These are phyloP conservation scores for Creontiades dilutus DNA, from an alignment of 2,888 invertebrate species.

Conservation along the genomic window DNA sequence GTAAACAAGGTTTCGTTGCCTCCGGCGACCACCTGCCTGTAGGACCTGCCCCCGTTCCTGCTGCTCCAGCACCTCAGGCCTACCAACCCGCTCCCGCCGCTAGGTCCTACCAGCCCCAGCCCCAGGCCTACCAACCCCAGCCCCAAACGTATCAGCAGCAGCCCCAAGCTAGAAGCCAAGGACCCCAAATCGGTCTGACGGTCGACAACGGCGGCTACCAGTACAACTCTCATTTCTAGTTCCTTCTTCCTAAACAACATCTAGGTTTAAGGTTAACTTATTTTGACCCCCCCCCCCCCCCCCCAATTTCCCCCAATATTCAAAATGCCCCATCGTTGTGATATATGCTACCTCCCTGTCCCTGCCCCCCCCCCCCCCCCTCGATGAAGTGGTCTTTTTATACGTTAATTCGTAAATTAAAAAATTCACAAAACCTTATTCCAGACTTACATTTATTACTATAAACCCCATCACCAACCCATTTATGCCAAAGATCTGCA, in stretches of 20 bases:
- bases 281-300: conserved; percentile 40
- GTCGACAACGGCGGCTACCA: conserved; percentile 57
- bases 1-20: conserved; percentile 87
- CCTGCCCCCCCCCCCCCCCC: background rate
- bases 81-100: conserved; percentile 65
- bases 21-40: conserved; percentile 85
- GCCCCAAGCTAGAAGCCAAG: conserved; percentile 78
- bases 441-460: background rate
- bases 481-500: too few relatives aligned
- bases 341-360: conserved; percentile 41
- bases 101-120: conserved; percentile 65
- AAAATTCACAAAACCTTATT: background rate
- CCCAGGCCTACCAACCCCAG: conserved; percentile 63
- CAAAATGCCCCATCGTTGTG: conserved; percentile 55
- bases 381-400: conserved; percentile 52
- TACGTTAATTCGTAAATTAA: conserved; percentile 58
- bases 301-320: background rate
- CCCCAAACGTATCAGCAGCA: conserved; percentile 76
- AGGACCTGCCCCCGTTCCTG: conserved; percentile 54
- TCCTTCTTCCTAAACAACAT: conserved; percentile 35
- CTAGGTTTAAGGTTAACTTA: conserved; percentile 65
- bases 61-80: conserved; percentile 40
- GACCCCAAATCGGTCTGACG: conserved; percentile 57
- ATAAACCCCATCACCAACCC: too few relatives aligned
- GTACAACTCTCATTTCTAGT: conserved; percentile 61